A percentile compares a stretch with the other conserved stretches of the same genome.
These are phyloP conservation scores for Metacarcinus magister DNA, from an alignment of 2,888 invertebrate species.

Conservation along the genomic window DNA sequence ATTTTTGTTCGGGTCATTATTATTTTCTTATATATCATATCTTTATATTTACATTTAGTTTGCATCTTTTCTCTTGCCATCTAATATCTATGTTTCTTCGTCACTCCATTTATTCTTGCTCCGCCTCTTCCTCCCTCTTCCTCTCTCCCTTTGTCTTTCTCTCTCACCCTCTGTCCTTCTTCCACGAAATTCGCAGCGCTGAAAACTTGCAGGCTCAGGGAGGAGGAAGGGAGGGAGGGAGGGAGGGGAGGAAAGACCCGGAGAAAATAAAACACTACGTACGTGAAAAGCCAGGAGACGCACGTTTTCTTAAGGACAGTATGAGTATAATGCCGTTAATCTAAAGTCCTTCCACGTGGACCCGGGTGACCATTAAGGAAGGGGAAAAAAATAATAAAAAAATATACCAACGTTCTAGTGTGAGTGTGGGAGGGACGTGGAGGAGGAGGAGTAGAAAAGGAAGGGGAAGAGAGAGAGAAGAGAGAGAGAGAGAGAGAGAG, in stretches of 20 bases:
- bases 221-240: too few species aligned
- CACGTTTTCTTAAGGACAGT: background rate
- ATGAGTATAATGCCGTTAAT: background rate
- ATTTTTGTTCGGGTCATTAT: background rate
- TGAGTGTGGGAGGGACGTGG: background rate
- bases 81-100: too few species aligned
- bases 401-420: background rate
- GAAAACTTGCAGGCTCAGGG: too few species aligned
- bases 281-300: background rate
- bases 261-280: background rate
- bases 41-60: background rate
- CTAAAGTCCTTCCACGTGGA: background rate
- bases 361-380: background rate
- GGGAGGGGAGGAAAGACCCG: background rate
- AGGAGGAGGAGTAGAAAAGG: background rate
- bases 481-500: slow-evolving; percentile 5
- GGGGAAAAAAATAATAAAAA: background rate
- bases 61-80: too few species aligned
- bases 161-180: background rate
- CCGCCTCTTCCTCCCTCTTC: background rate
- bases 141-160: background rate
- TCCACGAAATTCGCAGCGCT: too few species aligned
- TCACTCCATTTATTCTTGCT: background rate
- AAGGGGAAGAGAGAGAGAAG: background rate
- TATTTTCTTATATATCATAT: background rate